These are phyloP conservation scores for Podocnemis expansa DNA, from an alignment of 2,113 vertebrate genomes.

Conservation along the genomic window DNA sequence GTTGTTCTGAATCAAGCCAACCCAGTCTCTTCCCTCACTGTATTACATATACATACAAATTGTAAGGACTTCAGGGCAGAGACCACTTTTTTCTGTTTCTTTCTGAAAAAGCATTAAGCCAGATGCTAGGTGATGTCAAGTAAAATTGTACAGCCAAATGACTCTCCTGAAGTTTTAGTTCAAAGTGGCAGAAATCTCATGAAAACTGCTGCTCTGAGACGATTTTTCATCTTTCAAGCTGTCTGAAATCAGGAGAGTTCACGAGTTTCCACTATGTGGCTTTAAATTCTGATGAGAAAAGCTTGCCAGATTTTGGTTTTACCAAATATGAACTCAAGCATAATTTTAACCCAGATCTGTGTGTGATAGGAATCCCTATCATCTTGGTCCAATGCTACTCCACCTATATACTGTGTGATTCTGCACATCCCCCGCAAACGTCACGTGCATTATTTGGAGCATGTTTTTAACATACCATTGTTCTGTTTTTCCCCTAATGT, in stretches of 20 bases:
- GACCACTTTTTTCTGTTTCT: constrained; percentile 50
- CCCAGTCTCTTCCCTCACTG: constrained; percentile 22
- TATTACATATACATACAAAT: neutral
- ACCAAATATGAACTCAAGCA: neutral
- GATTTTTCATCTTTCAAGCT: too few species aligned
- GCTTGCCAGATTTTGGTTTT: neutral
- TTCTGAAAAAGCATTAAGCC: neutral
- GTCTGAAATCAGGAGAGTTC: neutral
- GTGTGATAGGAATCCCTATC: neutral
- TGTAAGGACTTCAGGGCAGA: constrained; percentile 11
- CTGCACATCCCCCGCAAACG: neutral
- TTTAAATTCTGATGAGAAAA: neutral
- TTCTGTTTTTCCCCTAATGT: neutral
- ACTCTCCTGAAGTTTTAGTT: neutral
- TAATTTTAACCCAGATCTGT: neutral
- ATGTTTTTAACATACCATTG: neutral
- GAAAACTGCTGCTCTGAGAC: neutral
- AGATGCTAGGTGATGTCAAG: neutral
- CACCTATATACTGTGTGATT: neutral
- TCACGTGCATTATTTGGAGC: neutral
- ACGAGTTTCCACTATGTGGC: neutral
- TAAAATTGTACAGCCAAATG: neutral
- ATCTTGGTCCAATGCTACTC: neutral
- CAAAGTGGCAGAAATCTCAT: neutral
- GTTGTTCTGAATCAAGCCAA: constrained; percentile 21